phyloP scores from a whole-genome alignment of 2,888 invertebrate species.

The Epiblema foenella region DNA sequence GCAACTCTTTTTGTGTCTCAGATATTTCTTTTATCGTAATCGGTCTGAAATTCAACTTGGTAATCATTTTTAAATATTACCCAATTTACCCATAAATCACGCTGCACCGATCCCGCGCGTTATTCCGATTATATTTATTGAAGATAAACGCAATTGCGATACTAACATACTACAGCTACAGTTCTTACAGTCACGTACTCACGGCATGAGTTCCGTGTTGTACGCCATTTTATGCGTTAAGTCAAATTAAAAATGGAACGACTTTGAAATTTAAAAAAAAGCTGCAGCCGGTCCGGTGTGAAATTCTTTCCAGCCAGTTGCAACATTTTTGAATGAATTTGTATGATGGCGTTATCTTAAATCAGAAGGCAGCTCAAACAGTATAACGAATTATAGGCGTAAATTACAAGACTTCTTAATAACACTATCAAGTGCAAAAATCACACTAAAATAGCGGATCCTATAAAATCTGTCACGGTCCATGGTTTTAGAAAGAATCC shows the following conservation, averaged over 20 bases:
- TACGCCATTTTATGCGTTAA: slow-evolving; percentile 29
- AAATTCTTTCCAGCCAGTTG: slow-evolving; percentile 16
- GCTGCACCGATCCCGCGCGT: too few species aligned
- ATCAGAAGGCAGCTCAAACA: background rate
- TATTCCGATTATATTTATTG: too few species aligned
- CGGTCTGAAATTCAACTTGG: too few species aligned
- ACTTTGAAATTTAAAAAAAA: slow-evolving; percentile 8
- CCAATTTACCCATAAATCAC: too few species aligned
- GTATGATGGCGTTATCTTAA: background rate
- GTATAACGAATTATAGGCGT: background rate
- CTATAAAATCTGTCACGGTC: slow-evolving; percentile 22
- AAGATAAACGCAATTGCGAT: slow-evolving; percentile 48
- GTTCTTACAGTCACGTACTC: slow-evolving; percentile 58
- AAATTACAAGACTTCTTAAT: background rate
- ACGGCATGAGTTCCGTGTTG: slow-evolving; percentile 57
- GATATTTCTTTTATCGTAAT: too few species aligned
- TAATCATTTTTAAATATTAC: too few species aligned
- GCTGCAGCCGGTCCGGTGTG: too few species aligned
- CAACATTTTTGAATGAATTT: background rate
- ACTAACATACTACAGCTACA: slow-evolving; percentile 45
- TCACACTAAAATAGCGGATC: slow-evolving; percentile 14
- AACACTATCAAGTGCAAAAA: slow-evolving; percentile 17
- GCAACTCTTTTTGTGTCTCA: too few species aligned
- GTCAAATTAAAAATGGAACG: slow-evolving; percentile 22
- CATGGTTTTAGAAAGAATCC: slow-evolving; percentile 34